Conservation (phyloP, 2,113 vertebrate genomes). For the Carassius auratus region DNA sequence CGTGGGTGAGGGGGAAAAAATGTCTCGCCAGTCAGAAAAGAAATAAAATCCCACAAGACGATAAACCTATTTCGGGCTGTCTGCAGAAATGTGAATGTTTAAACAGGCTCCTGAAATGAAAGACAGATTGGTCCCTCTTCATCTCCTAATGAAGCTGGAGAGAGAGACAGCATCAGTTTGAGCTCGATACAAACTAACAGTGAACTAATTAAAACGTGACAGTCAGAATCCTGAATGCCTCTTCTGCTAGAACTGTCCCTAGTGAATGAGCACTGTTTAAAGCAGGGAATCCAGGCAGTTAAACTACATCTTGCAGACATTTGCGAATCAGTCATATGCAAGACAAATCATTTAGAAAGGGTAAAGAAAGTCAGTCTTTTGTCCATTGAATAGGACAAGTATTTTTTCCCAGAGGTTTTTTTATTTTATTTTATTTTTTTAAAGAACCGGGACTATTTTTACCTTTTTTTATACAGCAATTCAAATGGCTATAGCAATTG, state of each 20-base stretch:
- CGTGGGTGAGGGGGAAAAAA: not conserved
- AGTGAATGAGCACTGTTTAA: slow-evolving; percentile 29
- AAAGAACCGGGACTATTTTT: not conserved
- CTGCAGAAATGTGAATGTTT: slow-evolving; percentile 32
- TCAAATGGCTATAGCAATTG: not conserved
- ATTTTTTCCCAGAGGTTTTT: too few relatives aligned
- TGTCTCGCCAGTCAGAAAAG: slow-evolving; percentile 5
- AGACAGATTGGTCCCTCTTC: slow-evolving; percentile 35
- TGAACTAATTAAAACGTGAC: slow-evolving; percentile 42
- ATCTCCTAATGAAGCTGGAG: slow-evolving; percentile 38
- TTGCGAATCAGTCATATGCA: not conserved
- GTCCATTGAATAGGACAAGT: not conserved
- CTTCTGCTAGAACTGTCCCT: not conserved
- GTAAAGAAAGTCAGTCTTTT: not conserved
- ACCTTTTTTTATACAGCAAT: not conserved
- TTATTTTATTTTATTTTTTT: not conserved
- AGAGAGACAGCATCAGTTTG: slow-evolving; percentile 11
- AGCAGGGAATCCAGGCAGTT: slow-evolving; percentile 15
- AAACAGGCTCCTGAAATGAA: slow-evolving; percentile 37
- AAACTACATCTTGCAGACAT: slow-evolving; percentile 23
- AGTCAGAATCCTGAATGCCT: slow-evolving; percentile 38
- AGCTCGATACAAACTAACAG: slow-evolving; percentile 33
- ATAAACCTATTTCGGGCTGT: slow-evolving; percentile 32
- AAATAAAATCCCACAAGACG: slow-evolving; percentile 28
- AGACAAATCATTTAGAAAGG: not conserved